Percentiles rank a stretch among this genome's conserved stretches.
Conservation (phyloP, 2,113 vertebrate genomes). For the Mustelus asterias region DNA sequence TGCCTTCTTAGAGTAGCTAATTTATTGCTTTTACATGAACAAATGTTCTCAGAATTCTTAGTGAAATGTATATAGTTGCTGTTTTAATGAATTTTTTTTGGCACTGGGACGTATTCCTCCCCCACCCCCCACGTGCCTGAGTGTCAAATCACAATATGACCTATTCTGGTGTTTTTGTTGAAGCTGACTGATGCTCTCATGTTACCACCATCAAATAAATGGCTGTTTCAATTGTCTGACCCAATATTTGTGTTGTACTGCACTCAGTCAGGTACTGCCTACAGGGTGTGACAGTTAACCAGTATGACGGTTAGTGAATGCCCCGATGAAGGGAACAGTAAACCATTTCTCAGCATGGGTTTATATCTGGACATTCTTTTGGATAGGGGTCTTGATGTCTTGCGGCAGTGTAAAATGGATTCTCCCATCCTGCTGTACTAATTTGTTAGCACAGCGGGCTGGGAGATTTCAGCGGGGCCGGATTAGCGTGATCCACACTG, state of each 20-base stretch:
- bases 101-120: not conserved
- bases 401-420: not conserved
- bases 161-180: conserved; percentile 22
- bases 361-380: not conserved
- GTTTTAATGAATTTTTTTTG: conserved; percentile 12
- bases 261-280: conserved; percentile 3
- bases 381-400: not conserved
- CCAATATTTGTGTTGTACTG: conserved; percentile 9
- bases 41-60: conserved; percentile 39
- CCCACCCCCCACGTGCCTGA: not conserved
- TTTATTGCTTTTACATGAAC: conserved; percentile 67
- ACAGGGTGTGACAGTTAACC: not conserved
- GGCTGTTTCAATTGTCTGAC: conserved; percentile 26
- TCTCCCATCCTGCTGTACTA: too few relatives aligned
- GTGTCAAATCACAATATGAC: not conserved
- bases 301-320: not conserved
- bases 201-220: conserved; percentile 19
- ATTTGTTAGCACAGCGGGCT: too few relatives aligned
- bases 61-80: conserved; percentile 6
- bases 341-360: not conserved
- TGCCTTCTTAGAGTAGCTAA: conserved; percentile 67
- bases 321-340: not conserved
- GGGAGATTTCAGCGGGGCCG: too few relatives aligned
- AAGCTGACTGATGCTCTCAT: conserved; percentile 19
- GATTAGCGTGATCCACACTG: too few relatives aligned